These are phyloP conservation scores for Limnephilus lunatus DNA, from an alignment of 2,888 invertebrate genomes.

Conservation along the genomic window DNA sequence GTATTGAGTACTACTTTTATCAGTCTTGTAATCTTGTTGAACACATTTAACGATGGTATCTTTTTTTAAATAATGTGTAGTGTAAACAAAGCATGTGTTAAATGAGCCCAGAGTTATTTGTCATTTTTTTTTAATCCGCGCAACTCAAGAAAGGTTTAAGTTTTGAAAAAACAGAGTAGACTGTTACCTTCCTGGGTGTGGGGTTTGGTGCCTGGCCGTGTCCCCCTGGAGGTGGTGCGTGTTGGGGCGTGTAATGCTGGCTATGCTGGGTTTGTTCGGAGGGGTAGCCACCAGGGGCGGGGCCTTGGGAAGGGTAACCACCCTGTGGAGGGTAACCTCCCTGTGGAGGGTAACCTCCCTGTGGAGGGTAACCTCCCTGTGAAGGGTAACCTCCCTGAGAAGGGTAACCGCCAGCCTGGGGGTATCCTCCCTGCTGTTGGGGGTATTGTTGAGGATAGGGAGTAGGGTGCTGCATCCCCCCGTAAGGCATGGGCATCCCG, in stretches of 20 bases:
- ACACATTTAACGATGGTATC: neutral
- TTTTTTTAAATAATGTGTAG: neutral
- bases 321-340: slow-evolving; percentile 67
- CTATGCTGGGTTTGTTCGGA: slow-evolving; percentile 64
- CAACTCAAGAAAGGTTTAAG: neutral
- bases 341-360: slow-evolving; percentile 51
- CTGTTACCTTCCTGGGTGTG: slow-evolving; percentile 49
- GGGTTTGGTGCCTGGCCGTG: slow-evolving; percentile 11
- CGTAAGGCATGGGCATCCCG: slow-evolving; percentile 74
- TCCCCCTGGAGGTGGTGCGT: slow-evolving; percentile 66
- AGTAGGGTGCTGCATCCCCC: slow-evolving; percentile 74
- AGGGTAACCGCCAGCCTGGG: slow-evolving; percentile 67
- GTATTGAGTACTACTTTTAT: neutral
- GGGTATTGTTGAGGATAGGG: slow-evolving; percentile 73
- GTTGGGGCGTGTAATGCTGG: slow-evolving; percentile 61
- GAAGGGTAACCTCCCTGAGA: slow-evolving; percentile 50
- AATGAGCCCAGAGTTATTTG: neutral
- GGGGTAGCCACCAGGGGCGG: slow-evolving; percentile 68
- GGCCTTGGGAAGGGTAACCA: slow-evolving; percentile 65
- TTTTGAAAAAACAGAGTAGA: slow-evolving; percentile 28
- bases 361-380: slow-evolving; percentile 66
- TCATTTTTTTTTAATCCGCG: neutral
- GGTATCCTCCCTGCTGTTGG: slow-evolving; percentile 69
- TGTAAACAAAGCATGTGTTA: neutral
- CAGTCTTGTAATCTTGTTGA: neutral